These are phyloP conservation scores for Serilophus lunatus DNA, from an alignment of 2,113 vertebrate genomes.

Conservation along the genomic window DNA sequence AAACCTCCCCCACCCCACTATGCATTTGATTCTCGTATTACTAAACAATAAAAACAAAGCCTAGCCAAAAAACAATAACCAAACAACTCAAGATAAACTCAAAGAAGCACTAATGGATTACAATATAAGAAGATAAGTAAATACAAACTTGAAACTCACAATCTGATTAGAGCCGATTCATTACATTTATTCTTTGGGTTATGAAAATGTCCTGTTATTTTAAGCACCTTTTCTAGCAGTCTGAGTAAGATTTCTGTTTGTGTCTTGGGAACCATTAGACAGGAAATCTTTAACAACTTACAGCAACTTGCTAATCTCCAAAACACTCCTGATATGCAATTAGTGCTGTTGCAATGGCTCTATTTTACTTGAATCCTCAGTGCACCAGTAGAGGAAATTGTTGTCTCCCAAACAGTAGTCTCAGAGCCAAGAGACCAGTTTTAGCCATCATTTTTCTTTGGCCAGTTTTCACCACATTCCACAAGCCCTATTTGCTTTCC, in stretches of 20 bases:
- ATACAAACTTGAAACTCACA: not conserved
- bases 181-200: not conserved
- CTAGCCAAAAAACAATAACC: not conserved
- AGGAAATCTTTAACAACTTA: not conserved
- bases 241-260: not conserved
- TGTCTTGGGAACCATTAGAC: not conserved
- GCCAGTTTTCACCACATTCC: not conserved
- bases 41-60: not conserved
- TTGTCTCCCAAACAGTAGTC: not conserved
- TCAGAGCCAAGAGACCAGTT: not conserved
- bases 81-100: not conserved
- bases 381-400: not conserved
- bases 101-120: not conserved
- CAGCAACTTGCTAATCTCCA: not conserved
- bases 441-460: not conserved
- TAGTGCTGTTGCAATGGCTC: not conserved
- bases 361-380: not conserved
- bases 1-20: not conserved
- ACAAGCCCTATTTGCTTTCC: not conserved
- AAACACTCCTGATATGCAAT: not conserved
- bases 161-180: not conserved
- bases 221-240: not conserved
- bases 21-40: not conserved
- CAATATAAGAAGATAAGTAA: not conserved
- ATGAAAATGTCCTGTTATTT: not conserved